Base-by-base conservation (phyloP, 2,113 vertebrate genomes). In the Aix galericulata region DNA sequence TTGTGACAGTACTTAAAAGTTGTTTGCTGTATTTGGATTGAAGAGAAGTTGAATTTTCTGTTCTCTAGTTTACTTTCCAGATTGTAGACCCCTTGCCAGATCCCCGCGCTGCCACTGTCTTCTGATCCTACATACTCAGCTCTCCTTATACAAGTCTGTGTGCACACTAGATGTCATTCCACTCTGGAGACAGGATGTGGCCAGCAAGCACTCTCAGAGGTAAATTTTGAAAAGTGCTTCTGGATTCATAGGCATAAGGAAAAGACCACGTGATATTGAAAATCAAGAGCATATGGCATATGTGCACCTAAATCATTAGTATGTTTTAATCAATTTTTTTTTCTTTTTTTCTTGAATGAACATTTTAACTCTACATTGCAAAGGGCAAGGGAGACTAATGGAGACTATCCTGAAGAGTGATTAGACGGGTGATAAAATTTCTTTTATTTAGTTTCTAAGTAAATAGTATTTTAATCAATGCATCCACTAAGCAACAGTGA, bases 361-460 rank as follows among this genome's bases (percentile, higher is more conserved):
- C 5, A 11, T 55, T 66, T 78, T 67, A 94, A 96, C 95, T 94
- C 89, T 94, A 87, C 86, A 94, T 90, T 88, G 92, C 95, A 91
- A 38, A 94, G 80, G 89, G 89, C 78, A 78, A 88, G 36, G 89
- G 92, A 96, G 74, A 93, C 73, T 53, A 78, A 88, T 29, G 89
- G 93, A 96, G 74, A 91, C 73, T 53, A 42, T 44, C 31, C 22
- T 66, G 84, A 76, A 96, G 93, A 96, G 66, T 93, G 58, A 23
- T 89, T 94, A 84, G 64, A 58, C 90, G 75, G 84, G 50, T 48
- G 46, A 48, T 48, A 88, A 95, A 95, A 94, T 91, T 97, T 63
- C 63, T 97, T 94, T 97, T 87, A 76, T 96, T 94, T 97, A 94
- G 94, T 59, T 79, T 77, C 90, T 85, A 91, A 91, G 82, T 85